Base-by-base conservation (phyloP, 2,888 invertebrate species). In the Leuctra nigra region DNA sequence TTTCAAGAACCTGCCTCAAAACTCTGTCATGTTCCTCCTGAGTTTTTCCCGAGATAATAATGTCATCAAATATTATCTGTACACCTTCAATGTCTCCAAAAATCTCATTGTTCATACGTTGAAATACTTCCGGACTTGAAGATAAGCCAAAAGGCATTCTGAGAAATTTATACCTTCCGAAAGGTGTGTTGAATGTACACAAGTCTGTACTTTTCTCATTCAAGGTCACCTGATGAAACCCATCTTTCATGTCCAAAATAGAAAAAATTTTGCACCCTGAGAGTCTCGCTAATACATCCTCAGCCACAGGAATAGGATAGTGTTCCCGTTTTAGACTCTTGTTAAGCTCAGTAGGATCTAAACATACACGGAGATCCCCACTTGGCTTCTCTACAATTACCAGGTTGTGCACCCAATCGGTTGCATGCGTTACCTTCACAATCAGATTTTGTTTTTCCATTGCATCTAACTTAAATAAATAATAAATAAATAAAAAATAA, bases 41-140 rank as follows among this genome's bases (percentile, higher is more conserved):
- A 11, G 52, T 47, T 20, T 13, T 33, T 16, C 61, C 61, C 6
- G 59, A 25, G 2, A 59, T 50, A 23, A 61, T 61, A 1, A 61
- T 18, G 29, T 61, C 61, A 41, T 59, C 61, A 44, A 22, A 59
- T 9, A 57, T 33, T 13, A 55, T 50, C 46, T 55, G 53, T 9
- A 61, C 59, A 1, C 59, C 57, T 13, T 24, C 14, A 18, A 61
- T 14, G 38, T 56, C 56, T 9, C 58, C 60, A 55, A 60, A 59
- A 16, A 53, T 59, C 35, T 59, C 54, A n/a, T 29, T 41, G 24
- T 55, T 55, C 46, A 57, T 55, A 3, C 55, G 9, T 14, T 56
- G 59, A 38, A 61, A 61, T 4, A 61, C 58, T 50, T 61, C 60
- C 20, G 60, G 55, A 4, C 47, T 16, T 24, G 38, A 29, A 13